These are phyloP conservation scores for Colistium nudipinnis DNA, from an alignment of 2,113 vertebrate genomes.

Conservation along the genomic window DNA sequence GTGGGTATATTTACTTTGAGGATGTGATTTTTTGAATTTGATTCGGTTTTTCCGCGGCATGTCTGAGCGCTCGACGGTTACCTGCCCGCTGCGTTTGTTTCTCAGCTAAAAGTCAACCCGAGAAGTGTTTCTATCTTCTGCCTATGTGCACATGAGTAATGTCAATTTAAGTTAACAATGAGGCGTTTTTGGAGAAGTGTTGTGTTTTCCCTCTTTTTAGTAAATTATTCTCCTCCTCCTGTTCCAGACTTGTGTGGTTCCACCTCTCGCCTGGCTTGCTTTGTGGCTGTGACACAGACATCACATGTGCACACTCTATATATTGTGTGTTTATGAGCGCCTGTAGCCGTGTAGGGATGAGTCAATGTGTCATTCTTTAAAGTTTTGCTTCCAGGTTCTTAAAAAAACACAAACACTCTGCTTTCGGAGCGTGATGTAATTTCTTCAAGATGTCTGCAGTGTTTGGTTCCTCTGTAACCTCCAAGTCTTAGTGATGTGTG, in stretches of 20 bases:
- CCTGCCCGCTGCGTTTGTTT: conserved; percentile 60
- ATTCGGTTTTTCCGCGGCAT: conserved; percentile 27
- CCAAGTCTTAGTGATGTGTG: conserved; percentile 66
- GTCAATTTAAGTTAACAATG: too few species aligned
- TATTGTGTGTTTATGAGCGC: conserved; percentile 61
- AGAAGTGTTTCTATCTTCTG: too few species aligned
- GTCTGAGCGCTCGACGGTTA: conserved; percentile 59
- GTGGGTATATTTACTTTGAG: conserved; percentile 77
- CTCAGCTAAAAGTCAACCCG: too few species aligned
- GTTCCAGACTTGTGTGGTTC: conserved; percentile 48
- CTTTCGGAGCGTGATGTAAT: conserved; percentile 74
- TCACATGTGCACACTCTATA: conserved; percentile 41
- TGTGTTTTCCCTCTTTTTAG: too few species aligned
- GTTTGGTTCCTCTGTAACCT: conserved; percentile 66
- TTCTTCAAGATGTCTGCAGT: conserved; percentile 81
- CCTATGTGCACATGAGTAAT: too few species aligned
- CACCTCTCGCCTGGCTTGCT: conserved; percentile 29
- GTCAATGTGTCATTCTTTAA: conserved; percentile 66
- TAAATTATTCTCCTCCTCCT: too few species aligned
- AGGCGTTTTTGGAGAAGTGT: too few species aligned
- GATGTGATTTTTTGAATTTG: conserved; percentile 53
- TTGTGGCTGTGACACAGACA: conserved; percentile 55
- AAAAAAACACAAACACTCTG: conserved; percentile 76
- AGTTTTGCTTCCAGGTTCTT: conserved; percentile 68
- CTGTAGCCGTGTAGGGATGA: conserved; percentile 60